A percentile compares a stretch with the other conserved stretches of the same genome.
phyloP scores from a whole-genome alignment of 2,113 vertebrate species.

The Dermatemys mawii region DNA sequence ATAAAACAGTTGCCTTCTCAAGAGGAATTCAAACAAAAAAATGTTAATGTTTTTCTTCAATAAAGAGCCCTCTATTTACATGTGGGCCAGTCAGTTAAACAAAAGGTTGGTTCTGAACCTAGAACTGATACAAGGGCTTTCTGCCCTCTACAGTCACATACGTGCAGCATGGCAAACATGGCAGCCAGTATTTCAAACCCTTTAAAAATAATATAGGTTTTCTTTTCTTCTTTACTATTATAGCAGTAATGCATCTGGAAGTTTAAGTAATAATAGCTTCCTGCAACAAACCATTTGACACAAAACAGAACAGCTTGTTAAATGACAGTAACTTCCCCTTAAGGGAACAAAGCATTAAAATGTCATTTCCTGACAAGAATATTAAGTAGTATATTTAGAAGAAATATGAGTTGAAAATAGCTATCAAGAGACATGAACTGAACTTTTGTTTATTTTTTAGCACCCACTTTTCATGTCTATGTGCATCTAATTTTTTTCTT shows the following conservation, averaged over 20 bases:
- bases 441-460: slow-evolving; percentile 79
- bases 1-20: slow-evolving; percentile 67
- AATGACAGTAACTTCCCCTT: slow-evolving; percentile 74
- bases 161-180: slow-evolving; percentile 73
- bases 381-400: slow-evolving; percentile 77
- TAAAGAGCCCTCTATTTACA: slow-evolving; percentile 76
- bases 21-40: slow-evolving; percentile 58
- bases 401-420: slow-evolving; percentile 78
- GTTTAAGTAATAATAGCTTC: slow-evolving; percentile 82
- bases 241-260: slow-evolving; percentile 81
- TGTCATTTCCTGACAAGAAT: slow-evolving; percentile 77
- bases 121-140: slow-evolving; percentile 26
- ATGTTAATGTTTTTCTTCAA: slow-evolving; percentile 49
- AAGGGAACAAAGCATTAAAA: slow-evolving; percentile 76
- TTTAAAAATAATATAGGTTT: slow-evolving; percentile 28
- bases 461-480: slow-evolving; percentile 82
- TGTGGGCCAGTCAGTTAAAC: slow-evolving; percentile 68
- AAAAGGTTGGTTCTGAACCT: slow-evolving; percentile 48
- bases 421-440: slow-evolving; percentile 78
- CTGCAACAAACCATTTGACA: slow-evolving; percentile 79
- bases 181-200: slow-evolving; percentile 70
- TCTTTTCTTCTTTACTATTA: slow-evolving; percentile 55
- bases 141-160: slow-evolving; percentile 45
- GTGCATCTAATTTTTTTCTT: slow-evolving; percentile 77
- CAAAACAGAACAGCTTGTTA: slow-evolving; percentile 74